Evolutionary conservation across 1,140 invertebrate species (phyloP).

Genomic region (Drosophila ercepeae): DNA sequence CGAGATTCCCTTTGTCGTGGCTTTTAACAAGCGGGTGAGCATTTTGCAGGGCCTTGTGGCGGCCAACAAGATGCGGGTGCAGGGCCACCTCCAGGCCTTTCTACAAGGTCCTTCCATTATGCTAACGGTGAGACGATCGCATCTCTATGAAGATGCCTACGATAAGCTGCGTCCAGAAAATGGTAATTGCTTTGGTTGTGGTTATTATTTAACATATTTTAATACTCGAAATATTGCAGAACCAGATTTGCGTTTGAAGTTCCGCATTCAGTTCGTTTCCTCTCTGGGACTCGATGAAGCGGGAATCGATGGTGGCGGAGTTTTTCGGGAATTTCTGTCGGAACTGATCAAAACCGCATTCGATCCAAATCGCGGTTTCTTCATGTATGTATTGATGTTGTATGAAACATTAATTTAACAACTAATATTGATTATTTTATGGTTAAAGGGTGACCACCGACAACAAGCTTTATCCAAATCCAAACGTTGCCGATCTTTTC

Average conservation of each 20-base stretch:
- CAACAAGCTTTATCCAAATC: conserved; percentile 97
- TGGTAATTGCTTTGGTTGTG: conserved; percentile 83
- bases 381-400: conserved; percentile 84
- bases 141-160: conserved; percentile 98
- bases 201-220: not conserved
- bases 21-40: conserved; percentile 94
- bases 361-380: conserved; percentile 98
- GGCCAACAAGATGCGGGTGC: conserved; percentile 84
- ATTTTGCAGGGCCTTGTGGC: conserved; percentile 91
- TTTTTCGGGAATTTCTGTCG: conserved; percentile 96
- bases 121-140: conserved; percentile 93
- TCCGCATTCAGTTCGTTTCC: conserved; percentile 96
- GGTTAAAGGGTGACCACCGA: conserved; percentile 90
- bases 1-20: conserved; percentile 96
- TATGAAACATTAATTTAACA: no score
- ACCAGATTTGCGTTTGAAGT: conserved; percentile 92
- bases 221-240: conserved; percentile 85
- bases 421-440: not conserved
- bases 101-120: conserved; percentile 90
- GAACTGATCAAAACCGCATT: conserved; percentile 97
- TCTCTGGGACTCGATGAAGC: conserved; percentile 95
- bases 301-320: conserved; percentile 97
- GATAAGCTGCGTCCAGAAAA: conserved; percentile 96
- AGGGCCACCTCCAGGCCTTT: conserved; percentile 89
- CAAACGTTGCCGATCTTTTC: conserved; percentile 92